These are phyloP conservation scores for Morpho achilles DNA, from an alignment of 2,888 invertebrate species.

Conservation along the genomic window DNA sequence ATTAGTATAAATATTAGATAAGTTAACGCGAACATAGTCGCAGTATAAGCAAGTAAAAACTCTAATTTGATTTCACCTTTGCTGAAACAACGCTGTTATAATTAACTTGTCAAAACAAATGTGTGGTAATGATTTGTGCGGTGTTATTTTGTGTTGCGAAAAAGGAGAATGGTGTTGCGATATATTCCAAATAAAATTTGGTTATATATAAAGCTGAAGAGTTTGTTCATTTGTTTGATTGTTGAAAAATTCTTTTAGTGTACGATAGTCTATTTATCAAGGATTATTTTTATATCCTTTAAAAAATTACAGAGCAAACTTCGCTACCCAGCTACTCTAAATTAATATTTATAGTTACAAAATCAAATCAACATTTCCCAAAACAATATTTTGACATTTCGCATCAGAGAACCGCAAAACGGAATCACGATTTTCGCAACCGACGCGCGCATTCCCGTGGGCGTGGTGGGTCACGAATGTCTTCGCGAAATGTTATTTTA, in stretches of 20 bases:
- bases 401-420: slow-evolving; percentile 16
- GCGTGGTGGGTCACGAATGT: slow-evolving; percentile 22
- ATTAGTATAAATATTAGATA: too few relatives aligned
- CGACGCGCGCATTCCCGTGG: slow-evolving; percentile 3
- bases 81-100: slow-evolving; percentile 5
- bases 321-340: too few relatives aligned
- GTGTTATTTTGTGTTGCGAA: slow-evolving; percentile 9
- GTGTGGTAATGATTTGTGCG: slow-evolving; percentile 15
- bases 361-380: slow-evolving; percentile 12
- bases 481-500: background rate
- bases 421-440: slow-evolving; percentile 16
- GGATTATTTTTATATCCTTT: too few relatives aligned
- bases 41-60: too few relatives aligned
- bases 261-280: too few relatives aligned
- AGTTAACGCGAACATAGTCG: too few relatives aligned
- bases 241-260: too few relatives aligned
- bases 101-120: slow-evolving; percentile 22
- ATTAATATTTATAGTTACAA: background rate
- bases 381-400: slow-evolving; percentile 25
- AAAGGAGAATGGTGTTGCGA: background rate
- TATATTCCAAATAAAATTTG: background rate
- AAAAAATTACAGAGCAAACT: too few relatives aligned
- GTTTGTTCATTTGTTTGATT: too few relatives aligned
- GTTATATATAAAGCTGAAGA: too few relatives aligned
- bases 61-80: too few relatives aligned